Conservation (phyloP, 1,140 invertebrate genomes). For the Drosophila tani region DNA sequence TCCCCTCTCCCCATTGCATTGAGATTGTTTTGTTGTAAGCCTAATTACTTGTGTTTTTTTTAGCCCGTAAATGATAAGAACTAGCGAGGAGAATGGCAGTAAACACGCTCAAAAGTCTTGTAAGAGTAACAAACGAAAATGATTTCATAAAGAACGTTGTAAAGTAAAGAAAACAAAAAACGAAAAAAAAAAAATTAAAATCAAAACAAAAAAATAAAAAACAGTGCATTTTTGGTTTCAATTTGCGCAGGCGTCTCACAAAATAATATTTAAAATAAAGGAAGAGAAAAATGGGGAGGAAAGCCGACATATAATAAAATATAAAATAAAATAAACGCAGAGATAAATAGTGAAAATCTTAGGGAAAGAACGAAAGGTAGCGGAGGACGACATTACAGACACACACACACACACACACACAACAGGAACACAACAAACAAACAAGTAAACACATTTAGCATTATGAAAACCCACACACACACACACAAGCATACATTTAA, state of each 20-base stretch:
- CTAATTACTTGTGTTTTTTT: slow-evolving; percentile 23
- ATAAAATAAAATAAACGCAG: slow-evolving; percentile 60
- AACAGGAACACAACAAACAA: slow-evolving; percentile 31
- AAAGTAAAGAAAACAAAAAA: slow-evolving; percentile 15
- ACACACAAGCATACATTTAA: slow-evolving; percentile 52
- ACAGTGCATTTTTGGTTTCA: slow-evolving; percentile 70
- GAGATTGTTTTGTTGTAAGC: slow-evolving; percentile 37
- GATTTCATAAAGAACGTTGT: slow-evolving; percentile 27
- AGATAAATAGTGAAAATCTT: slow-evolving; percentile 61
- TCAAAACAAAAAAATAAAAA: slow-evolving; percentile 35
- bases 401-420: slow-evolving; percentile 5
- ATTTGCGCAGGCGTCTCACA: slow-evolving; percentile 35
- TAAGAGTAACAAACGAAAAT: slow-evolving; percentile 39
- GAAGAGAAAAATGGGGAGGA: not conserved
- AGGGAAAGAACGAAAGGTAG: slow-evolving; percentile 47
- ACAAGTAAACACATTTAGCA: slow-evolving; percentile 49
- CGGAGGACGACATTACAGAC: slow-evolving; percentile 8
- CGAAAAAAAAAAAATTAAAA: slow-evolving; percentile 42
- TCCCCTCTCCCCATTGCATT: slow-evolving; percentile 21
- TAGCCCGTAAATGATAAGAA: slow-evolving; percentile 20
- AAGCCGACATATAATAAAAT: slow-evolving; percentile 72
- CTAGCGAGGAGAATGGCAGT: slow-evolving; percentile 36
- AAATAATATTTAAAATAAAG: slow-evolving; percentile 4
- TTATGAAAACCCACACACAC: slow-evolving; percentile 31
- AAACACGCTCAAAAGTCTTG: slow-evolving; percentile 68